These are phyloP conservation scores for Phalacrocorax aristotelis DNA, from an alignment of 2,113 vertebrate genomes.

Conservation along the genomic window DNA sequence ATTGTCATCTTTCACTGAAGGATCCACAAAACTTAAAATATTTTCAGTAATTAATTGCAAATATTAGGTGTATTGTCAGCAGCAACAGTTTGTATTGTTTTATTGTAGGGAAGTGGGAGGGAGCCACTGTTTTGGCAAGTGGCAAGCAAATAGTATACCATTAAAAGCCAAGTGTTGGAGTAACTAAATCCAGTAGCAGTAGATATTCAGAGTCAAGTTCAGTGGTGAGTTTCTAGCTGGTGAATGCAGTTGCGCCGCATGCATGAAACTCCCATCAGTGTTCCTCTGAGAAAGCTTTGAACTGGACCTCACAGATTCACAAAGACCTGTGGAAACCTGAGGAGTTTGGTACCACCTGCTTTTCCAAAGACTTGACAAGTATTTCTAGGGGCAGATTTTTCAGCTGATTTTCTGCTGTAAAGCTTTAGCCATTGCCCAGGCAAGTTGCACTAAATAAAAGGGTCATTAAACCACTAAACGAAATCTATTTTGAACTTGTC, in stretches of 20 bases:
- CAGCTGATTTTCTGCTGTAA: not conserved
- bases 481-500: not conserved
- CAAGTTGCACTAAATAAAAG: not conserved
- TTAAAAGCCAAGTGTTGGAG: not conserved
- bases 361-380: not conserved
- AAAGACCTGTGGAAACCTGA: fast-evolving
- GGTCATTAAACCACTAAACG: not conserved
- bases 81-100: not conserved
- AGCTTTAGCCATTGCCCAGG: not conserved
- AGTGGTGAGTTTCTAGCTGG: not conserved
- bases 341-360: not conserved
- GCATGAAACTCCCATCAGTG: not conserved
- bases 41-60: not conserved
- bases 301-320: not conserved
- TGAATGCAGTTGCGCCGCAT: not conserved
- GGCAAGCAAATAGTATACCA: not conserved
- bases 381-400: not conserved
- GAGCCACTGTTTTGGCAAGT: not conserved
- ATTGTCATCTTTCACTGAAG: not conserved
- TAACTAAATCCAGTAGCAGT: not conserved
- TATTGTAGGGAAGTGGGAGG: not conserved
- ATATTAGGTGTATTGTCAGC: not conserved
- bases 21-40: not conserved
- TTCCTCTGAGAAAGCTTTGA: not conserved
- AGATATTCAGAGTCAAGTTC: not conserved